Percentiles rank a stretch among this genome's conserved stretches.
These are phyloP conservation scores for Hipparchia sbordonii DNA, from an alignment of 2,888 invertebrate species.

Conservation along the genomic window DNA sequence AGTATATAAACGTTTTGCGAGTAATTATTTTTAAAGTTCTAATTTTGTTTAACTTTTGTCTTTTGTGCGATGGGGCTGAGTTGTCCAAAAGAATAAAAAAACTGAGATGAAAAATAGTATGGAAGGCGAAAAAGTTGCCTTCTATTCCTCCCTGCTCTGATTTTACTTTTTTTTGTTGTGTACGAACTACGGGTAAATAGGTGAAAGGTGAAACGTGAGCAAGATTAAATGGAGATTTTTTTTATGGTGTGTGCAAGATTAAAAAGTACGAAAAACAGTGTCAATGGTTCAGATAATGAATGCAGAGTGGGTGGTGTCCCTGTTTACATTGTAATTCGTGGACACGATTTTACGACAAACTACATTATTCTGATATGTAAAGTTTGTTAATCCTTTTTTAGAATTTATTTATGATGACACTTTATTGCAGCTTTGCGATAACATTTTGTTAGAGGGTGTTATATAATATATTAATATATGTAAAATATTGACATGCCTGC, in stretches of 20 bases:
- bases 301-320: slow-evolving; percentile 30
- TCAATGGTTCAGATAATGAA: slow-evolving; percentile 40
- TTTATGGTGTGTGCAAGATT: slow-evolving; percentile 51
- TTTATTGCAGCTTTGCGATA: slow-evolving; percentile 3
- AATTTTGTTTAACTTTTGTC: too few species aligned
- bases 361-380: slow-evolving; percentile 5
- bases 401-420: slow-evolving; percentile 17
- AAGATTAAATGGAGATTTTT: slow-evolving; percentile 48
- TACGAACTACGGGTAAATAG: background rate
- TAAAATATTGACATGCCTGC: background rate
- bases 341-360: slow-evolving; percentile 28
- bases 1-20: too few species aligned
- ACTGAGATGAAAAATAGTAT: too few species aligned
- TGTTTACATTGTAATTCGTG: slow-evolving; percentile 34
- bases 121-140: background rate
- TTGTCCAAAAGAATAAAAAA: too few species aligned
- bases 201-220: background rate
- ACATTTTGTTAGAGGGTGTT: background rate
- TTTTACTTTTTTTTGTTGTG: background rate
- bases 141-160: background rate
- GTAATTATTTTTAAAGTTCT: too few species aligned
- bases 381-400: slow-evolving; percentile 17
- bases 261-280: slow-evolving; percentile 56
- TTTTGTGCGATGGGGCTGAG: too few species aligned
- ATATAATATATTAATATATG: background rate